phyloP scores from a whole-genome alignment of 2,797 vertebrate species.

The Nannoperca australis region DNA sequence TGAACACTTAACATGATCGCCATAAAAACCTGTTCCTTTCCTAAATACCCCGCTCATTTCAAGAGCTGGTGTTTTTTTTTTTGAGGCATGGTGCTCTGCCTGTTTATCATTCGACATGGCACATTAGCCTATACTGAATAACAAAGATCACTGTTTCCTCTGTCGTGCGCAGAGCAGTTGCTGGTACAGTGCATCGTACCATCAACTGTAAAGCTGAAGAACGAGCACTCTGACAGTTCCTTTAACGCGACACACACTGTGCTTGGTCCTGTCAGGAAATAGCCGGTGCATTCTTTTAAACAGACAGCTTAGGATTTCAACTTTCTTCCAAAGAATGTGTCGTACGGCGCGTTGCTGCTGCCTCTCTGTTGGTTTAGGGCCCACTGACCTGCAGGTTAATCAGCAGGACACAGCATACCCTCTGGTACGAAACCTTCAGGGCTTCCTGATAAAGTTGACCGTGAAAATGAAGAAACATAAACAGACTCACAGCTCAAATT shows the following conservation, averaged over 20 bases:
- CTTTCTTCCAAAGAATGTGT: background rate
- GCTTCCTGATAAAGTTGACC: slow-evolving; percentile 18
- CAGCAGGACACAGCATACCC: slow-evolving; percentile 25
- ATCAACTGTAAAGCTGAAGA: slow-evolving; percentile 7
- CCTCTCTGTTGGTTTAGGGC: slow-evolving; percentile 1
- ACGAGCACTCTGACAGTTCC: background rate
- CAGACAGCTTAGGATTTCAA: background rate
- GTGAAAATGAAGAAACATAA: background rate
- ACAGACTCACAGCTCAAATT: slow-evolving; percentile 30
- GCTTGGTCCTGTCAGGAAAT: background rate
- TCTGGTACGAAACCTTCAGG: slow-evolving; percentile 14
- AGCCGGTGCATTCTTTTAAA: background rate
- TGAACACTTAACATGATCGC: background rate
- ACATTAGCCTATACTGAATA: background rate
- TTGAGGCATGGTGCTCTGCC: background rate
- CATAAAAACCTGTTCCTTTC: background rate
- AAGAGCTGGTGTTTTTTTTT: background rate
- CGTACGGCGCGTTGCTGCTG: background rate
- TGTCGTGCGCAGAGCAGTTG: slow-evolving; percentile 11
- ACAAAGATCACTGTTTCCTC: slow-evolving; percentile 3
- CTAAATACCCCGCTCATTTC: background rate
- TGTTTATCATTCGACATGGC: background rate
- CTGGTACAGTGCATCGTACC: background rate
- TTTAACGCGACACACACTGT: slow-evolving; percentile 5
- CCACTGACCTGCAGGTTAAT: slow-evolving; percentile 14